A percentile compares a stretch with the other conserved stretches of the same genome.
Evolutionary conservation across 2,888 invertebrate species (phyloP).

Genomic region (Allolobophora icterica): DNA sequence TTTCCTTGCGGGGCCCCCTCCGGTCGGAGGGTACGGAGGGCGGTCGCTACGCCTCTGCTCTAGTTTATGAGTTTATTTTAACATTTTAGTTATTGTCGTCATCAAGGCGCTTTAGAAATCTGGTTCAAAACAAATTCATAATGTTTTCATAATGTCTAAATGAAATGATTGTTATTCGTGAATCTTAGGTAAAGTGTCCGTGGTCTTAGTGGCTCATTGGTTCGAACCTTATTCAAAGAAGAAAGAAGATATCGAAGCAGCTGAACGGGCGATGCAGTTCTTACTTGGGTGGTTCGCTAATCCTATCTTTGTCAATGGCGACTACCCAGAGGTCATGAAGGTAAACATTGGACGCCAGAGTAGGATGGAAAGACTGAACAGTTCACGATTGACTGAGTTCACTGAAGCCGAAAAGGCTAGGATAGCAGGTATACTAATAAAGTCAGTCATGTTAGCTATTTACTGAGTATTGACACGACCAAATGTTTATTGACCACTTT

Average conservation of each 20-base stretch:
- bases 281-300: constrained; percentile 49
- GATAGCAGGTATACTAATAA: constrained; percentile 41
- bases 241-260: constrained; percentile 42
- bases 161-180: not conserved
- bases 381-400: constrained; percentile 50
- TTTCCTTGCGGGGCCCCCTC: too few relatives aligned
- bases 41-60: too few relatives aligned
- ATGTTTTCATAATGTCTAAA: not conserved
- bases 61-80: too few relatives aligned
- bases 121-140: not conserved
- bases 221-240: constrained; percentile 41
- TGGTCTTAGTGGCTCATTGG: constrained; percentile 44
- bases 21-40: too few relatives aligned
- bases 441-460: too few relatives aligned
- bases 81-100: too few relatives aligned
- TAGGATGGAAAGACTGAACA: constrained; percentile 43
- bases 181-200: constrained; percentile 40
- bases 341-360: constrained; percentile 44
- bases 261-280: constrained; percentile 45
- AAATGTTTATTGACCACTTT: too few relatives aligned
- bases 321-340: constrained; percentile 49
- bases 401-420: constrained; percentile 48
- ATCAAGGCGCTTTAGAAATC: too few relatives aligned
- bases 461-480: too few relatives aligned
- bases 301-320: constrained; percentile 48